These are phyloP conservation scores for Megathymus violae DNA, from an alignment of 1,140 invertebrate species.

Conservation along the genomic window DNA sequence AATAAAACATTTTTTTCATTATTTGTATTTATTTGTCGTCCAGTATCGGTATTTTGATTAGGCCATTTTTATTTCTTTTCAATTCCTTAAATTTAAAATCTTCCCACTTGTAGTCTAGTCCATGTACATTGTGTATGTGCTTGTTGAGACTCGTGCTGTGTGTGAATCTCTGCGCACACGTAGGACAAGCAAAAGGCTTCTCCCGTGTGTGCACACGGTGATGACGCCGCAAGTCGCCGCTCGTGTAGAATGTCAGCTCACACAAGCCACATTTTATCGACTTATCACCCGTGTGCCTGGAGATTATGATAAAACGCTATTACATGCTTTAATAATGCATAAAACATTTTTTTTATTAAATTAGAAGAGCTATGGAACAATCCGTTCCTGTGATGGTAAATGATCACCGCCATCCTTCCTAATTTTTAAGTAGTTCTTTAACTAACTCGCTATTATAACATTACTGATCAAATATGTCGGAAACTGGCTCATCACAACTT, in stretches of 20 bases:
- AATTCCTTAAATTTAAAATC: constrained; percentile 59
- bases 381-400: no score
- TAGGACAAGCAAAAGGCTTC: constrained; percentile 84
- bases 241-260: constrained; percentile 68
- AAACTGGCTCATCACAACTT: no score
- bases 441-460: no score
- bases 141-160: constrained; percentile 78
- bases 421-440: no score
- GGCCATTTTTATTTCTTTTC: constrained; percentile 24
- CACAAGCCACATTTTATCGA: constrained; percentile 75
- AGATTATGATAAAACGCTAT: constrained; percentile 43
- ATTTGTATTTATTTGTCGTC: constrained; percentile 36
- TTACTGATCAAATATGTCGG: no score
- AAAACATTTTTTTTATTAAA: no score
- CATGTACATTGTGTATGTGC: constrained; percentile 75
- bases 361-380: no score
- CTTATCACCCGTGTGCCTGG: constrained; percentile 76
- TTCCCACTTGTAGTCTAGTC: constrained; percentile 69
- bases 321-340: no score
- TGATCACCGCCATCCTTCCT: no score
- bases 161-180: constrained; percentile 81
- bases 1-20: constrained; percentile 33
- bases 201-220: constrained; percentile 82
- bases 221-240: constrained; percentile 74
- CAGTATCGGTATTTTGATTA: neutral